Evolutionary conservation across 2,888 invertebrate genomes (phyloP).

Genomic region (Lissonota sp.): DNA sequence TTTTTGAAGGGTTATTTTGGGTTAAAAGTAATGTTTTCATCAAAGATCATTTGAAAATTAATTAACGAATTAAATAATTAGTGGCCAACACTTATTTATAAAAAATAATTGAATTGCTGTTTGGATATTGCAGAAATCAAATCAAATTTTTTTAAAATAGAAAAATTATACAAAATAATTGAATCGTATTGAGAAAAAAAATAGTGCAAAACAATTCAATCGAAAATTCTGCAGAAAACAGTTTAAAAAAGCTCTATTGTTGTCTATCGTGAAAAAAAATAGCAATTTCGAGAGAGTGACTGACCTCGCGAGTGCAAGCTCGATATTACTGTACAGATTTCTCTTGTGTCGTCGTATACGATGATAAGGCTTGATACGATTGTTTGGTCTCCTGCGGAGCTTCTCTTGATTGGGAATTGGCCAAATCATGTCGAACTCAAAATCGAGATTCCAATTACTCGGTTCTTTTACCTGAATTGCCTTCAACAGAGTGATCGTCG

Average conservation of each 20-base stretch:
- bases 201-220: too few relatives aligned
- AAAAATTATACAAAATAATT: too few relatives aligned
- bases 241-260: too few relatives aligned
- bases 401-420: constrained; percentile 76
- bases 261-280: too few relatives aligned
- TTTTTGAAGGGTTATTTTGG: not conserved
- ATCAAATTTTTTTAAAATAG: too few relatives aligned
- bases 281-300: not conserved
- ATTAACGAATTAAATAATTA: too few relatives aligned
- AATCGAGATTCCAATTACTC: constrained; percentile 85
- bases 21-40: not conserved
- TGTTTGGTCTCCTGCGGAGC: constrained; percentile 55
- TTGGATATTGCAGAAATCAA: too few relatives aligned
- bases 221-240: too few relatives aligned
- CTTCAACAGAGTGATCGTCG: constrained; percentile 86
- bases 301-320: constrained; percentile 84
- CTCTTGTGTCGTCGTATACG: constrained; percentile 84
- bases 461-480: constrained; percentile 86
- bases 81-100: too few relatives aligned
- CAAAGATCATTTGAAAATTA: too few relatives aligned
- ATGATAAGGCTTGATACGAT: constrained; percentile 81
- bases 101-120: too few relatives aligned
- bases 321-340: constrained; percentile 85
- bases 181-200: too few relatives aligned
- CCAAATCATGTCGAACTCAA: constrained; percentile 87